phyloP scores from a whole-genome alignment of 2,113 vertebrate species.

The Ochotona princeps region DNA sequence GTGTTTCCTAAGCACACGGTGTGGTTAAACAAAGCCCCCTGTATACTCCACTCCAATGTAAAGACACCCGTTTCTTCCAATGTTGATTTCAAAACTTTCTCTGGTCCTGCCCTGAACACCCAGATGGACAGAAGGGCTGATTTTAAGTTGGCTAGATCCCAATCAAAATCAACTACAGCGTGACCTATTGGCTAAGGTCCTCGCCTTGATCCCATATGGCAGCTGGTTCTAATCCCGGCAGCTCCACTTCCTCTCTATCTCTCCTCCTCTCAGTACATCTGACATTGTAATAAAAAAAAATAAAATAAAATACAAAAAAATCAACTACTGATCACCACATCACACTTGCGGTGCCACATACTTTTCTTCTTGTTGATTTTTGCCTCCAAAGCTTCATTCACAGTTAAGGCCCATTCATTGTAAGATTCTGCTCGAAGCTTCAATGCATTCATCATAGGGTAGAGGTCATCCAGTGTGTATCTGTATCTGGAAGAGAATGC shows the following conservation, averaged over 20 bases:
- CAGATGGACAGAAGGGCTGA: not conserved
- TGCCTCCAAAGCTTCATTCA: constrained; percentile 93
- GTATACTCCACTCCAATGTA: not conserved
- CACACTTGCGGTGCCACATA: constrained; percentile 74
- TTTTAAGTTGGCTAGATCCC: not conserved
- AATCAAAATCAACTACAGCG: not conserved
- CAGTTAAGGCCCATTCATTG: constrained; percentile 93
- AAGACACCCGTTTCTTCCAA: not conserved
- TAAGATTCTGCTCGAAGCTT: constrained; percentile 93
- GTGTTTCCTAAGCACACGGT: not conserved
- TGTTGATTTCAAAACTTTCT: not conserved
- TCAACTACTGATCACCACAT: not conserved
- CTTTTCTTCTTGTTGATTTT: constrained; percentile 95
- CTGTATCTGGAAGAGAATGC: constrained; percentile 88
- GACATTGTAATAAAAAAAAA: too few species aligned
- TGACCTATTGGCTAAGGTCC: too few species aligned
- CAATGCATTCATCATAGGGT: constrained; percentile 94
- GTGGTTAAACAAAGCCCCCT: not conserved
- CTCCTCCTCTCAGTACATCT: too few species aligned
- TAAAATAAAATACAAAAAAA: too few species aligned
- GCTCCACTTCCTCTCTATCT: too few species aligned
- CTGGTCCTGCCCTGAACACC: not conserved
- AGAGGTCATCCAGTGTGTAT: constrained; percentile 94
- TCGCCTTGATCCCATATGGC: too few species aligned
- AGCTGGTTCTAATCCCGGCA: too few species aligned